phyloP scores from a whole-genome alignment of 2,113 vertebrate species.

The Cryptotis parvus region DNA sequence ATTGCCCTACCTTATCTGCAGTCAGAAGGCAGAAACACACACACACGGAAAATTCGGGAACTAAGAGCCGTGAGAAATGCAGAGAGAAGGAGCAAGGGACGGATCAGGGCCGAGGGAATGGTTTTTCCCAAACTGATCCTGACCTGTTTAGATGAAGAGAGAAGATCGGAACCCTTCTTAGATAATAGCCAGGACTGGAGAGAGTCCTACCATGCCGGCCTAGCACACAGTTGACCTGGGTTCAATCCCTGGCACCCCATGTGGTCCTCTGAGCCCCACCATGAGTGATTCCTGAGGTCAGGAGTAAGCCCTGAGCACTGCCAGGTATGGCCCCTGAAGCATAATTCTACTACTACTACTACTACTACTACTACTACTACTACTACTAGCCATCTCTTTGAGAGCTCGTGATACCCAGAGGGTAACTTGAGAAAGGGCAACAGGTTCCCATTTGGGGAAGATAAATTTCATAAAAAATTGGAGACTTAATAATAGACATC shows the following conservation, averaged over 20 bases:
- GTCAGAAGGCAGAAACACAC: not conserved
- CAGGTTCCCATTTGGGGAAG: not conserved
- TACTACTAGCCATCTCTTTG: not conserved
- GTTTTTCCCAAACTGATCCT: slow-evolving; percentile 1
- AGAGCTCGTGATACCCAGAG: not conserved
- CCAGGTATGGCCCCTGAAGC: no score
- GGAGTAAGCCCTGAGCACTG: no score
- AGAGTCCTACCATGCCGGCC: no score
- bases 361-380: no score
- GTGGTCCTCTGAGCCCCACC: no score
- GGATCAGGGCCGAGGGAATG: not conserved
- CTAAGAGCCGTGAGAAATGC: not conserved
- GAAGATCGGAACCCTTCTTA: not conserved
- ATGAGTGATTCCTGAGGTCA: no score
- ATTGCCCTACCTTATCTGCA: not conserved
- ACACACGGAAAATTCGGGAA: rapidly evolving
- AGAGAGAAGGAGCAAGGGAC: not conserved
- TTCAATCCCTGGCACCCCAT: no score
- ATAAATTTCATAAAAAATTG: not conserved
- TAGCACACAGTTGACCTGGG: no score
- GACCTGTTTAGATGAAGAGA: not conserved
- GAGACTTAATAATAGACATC: not conserved
- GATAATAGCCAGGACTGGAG: not conserved
- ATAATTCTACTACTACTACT: no score
- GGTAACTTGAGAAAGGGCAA: not conserved